Percentiles rank a stretch among this genome's conserved stretches.
These are phyloP conservation scores for Nixonia krombeini DNA, from an alignment of 1,140 invertebrate genomes.

Conservation along the genomic window DNA sequence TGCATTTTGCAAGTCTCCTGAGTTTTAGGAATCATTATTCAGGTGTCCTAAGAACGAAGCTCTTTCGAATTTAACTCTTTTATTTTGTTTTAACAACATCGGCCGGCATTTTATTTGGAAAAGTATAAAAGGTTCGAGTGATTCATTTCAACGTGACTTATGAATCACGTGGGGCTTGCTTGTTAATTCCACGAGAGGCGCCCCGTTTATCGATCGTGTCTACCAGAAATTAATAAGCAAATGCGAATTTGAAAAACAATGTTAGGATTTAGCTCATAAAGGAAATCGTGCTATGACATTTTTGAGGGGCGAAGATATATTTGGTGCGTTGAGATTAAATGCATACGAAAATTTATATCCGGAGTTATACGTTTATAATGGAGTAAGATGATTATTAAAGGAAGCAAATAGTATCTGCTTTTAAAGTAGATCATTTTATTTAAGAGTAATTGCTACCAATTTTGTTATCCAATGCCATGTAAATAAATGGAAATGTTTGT, in stretches of 20 bases:
- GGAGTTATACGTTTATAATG: not conserved
- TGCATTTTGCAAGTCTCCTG: too few relatives aligned
- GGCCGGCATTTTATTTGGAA: constrained; percentile 2
- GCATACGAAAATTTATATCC: constrained; percentile 6
- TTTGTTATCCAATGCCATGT: too few relatives aligned
- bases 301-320: constrained; percentile 12
- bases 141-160: constrained; percentile 14
- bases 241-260: constrained; percentile 41
- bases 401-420: too few relatives aligned
- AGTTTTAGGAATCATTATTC: too few relatives aligned
- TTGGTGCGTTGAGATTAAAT: constrained; percentile 2
- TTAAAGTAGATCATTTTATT: not conserved
- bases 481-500: too few relatives aligned
- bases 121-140: not conserved
- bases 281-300: constrained; percentile 2
- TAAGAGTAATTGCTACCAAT: not conserved
- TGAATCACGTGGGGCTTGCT: constrained; percentile 15
- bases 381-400: not conserved
- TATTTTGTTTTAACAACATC: constrained; percentile 2
- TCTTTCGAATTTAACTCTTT: not conserved
- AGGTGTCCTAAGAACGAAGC: not conserved
- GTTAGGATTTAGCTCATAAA: constrained; percentile 33
- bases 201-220: constrained; percentile 18
- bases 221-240: constrained; percentile 47
- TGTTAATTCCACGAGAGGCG: constrained; percentile 35